Evolutionary conservation across 2,888 invertebrate species (phyloP).

Genomic region (Himalopsyche anomala): DNA sequence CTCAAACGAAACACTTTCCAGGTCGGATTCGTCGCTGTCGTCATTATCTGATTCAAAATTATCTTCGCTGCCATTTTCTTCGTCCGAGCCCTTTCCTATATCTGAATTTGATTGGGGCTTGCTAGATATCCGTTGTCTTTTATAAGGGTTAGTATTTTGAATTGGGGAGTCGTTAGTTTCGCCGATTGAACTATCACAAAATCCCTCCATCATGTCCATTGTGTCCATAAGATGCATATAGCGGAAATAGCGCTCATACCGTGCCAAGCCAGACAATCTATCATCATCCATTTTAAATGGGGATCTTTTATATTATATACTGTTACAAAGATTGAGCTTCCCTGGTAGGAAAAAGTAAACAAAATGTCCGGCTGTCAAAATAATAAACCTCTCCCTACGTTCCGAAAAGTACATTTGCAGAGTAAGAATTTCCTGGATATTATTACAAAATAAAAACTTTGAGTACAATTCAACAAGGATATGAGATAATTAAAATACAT

Average conservation of each 20-base stretch:
- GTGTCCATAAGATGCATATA: conserved; percentile 62
- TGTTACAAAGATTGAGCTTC: not conserved
- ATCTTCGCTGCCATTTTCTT: conserved; percentile 54
- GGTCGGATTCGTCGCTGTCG: conserved; percentile 3
- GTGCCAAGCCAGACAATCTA: conserved; percentile 48
- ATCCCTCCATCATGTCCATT: conserved; percentile 62
- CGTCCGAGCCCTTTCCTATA: conserved; percentile 51
- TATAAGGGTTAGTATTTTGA: conserved; percentile 19
- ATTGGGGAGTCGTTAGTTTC: conserved; percentile 49
- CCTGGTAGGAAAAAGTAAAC: conserved; percentile 15
- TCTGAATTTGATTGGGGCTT: conserved; percentile 28
- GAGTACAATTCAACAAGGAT: not conserved
- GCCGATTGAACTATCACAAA: conserved; percentile 52
- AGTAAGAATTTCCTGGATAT: not conserved
- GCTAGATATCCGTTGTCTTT: conserved; percentile 12
- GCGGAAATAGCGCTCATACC: conserved; percentile 58
- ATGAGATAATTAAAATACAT: too few relatives aligned
- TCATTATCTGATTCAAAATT: conserved; percentile 54
- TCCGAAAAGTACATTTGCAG: conserved; percentile 2
- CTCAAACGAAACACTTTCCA: conserved; percentile 46
- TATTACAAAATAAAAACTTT: conserved; percentile 41
- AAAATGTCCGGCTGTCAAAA: conserved; percentile 47
- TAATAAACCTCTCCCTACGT: not conserved
- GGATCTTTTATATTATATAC: not conserved
- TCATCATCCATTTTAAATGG: conserved; percentile 24